Conservation (phyloP, 2,888 invertebrate genomes). For the Nomada lathburiana region DNA sequence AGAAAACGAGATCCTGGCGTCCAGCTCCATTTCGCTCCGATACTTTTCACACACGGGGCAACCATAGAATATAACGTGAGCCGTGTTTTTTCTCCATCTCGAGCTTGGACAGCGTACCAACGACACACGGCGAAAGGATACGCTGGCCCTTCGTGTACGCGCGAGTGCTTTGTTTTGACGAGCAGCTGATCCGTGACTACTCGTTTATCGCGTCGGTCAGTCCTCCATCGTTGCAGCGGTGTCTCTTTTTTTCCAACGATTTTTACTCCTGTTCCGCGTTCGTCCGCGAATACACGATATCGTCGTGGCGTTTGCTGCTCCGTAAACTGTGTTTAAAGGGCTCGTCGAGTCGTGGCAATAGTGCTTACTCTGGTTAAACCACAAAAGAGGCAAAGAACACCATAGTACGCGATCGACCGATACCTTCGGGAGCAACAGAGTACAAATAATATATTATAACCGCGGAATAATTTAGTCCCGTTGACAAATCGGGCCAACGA, state of each 20-base stretch:
- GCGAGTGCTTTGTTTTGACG: conserved; percentile 80
- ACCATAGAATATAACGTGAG: background rate
- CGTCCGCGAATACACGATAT: conserved; percentile 11
- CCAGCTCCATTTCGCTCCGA: conserved; percentile 3
- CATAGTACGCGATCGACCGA: conserved; percentile 49
- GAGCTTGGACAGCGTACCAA: background rate
- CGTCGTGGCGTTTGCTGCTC: background rate
- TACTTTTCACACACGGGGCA: conserved; percentile 2
- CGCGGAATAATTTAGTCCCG: conserved; percentile 4
- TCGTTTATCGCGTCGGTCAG: conserved; percentile 55
- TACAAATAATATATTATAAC: background rate
- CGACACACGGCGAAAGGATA: conserved; percentile 17
- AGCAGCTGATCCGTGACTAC: conserved; percentile 78
- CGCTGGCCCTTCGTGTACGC: conserved; percentile 50
- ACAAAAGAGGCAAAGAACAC: conserved; percentile 8
- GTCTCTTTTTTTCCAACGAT: background rate
- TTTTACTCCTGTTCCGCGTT: conserved; percentile 1
- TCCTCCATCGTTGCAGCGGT: conserved; percentile 38
- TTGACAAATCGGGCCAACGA: conserved; percentile 31
- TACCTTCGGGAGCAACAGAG: conserved; percentile 24
- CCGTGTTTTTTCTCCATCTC: background rate
- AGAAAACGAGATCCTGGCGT: conserved; percentile 42
- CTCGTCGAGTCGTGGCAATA: conserved; percentile 22
- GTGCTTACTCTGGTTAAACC: conserved; percentile 39
- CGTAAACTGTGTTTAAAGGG: conserved; percentile 23